These are phyloP conservation scores for Amiota minor DNA, from an alignment of 2,888 invertebrate species.

Conservation along the genomic window DNA sequence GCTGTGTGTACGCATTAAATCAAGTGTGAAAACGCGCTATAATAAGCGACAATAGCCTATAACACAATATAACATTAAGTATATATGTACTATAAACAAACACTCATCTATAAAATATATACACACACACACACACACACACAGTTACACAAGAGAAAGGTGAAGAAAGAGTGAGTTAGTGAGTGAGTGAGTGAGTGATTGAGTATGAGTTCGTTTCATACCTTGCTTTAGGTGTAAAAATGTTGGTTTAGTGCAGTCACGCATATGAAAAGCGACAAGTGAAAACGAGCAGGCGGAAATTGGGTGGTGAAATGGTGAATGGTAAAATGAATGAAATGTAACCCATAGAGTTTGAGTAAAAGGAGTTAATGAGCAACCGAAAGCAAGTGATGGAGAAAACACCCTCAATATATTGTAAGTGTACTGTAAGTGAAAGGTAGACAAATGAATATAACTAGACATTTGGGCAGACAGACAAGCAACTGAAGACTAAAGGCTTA, in stretches of 20 bases:
- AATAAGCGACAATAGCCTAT: slow-evolving; percentile 21
- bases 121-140: slow-evolving; percentile 6
- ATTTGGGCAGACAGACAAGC: slow-evolving; percentile 9
- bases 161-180: not conserved
- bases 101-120: not conserved
- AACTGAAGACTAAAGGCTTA: slow-evolving; percentile 1
- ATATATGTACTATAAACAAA: slow-evolving; percentile 2
- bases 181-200: not conserved
- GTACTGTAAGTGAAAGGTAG: not conserved
- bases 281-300: slow-evolving; percentile 44
- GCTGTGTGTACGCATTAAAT: slow-evolving; percentile 30
- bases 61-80: slow-evolving; percentile 12
- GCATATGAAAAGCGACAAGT: slow-evolving; percentile 47
- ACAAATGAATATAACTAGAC: slow-evolving; percentile 41
- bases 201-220: not conserved
- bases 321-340: not conserved
- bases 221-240: slow-evolving; percentile 60
- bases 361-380: not conserved
- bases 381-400: not conserved
- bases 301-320: not conserved
- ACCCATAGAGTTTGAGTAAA: not conserved
- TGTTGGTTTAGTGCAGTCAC: slow-evolving; percentile 65
- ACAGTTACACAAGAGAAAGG: not conserved
- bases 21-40: slow-evolving; percentile 31
- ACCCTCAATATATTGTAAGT: not conserved